phyloP scores from a whole-genome alignment of 1,140 invertebrate species.

The Cotesia vestalis region DNA sequence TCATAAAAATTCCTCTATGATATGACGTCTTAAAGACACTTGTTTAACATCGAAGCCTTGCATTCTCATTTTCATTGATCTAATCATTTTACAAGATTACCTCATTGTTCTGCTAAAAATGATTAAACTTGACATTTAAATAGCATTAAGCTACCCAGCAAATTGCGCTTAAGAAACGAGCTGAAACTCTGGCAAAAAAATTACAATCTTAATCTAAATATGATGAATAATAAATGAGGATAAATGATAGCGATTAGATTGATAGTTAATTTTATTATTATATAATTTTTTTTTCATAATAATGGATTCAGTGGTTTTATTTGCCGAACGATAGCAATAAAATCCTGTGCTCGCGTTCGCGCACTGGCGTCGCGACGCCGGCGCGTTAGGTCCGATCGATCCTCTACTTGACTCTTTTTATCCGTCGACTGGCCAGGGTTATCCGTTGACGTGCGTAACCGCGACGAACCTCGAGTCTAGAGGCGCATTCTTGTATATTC shows the following conservation, averaged over 20 bases:
- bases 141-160: not conserved
- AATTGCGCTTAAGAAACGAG: too few relatives aligned
- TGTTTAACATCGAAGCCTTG: not conserved
- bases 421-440: conserved; percentile 37
- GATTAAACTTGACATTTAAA: conserved; percentile 5
- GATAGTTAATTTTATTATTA: not conserved
- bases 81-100: conserved; percentile 8
- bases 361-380: conserved; percentile 56
- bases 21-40: too few relatives aligned
- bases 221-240: too few relatives aligned
- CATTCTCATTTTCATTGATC: conserved; percentile 7
- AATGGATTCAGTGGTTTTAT: not conserved
- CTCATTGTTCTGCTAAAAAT: not conserved
- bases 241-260: too few relatives aligned
- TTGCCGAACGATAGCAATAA: not conserved
- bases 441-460: conserved; percentile 19
- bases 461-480: not conserved
- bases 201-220: too few relatives aligned
- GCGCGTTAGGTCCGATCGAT: conserved; percentile 58
- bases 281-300: not conserved
- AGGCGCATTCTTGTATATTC: conserved; percentile 2
- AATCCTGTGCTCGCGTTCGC: conserved; percentile 32
- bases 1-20: too few relatives aligned
- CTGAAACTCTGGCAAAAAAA: too few relatives aligned
- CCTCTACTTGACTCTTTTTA: conserved; percentile 28